Evolutionary conservation across 2,113 vertebrate species (phyloP).

Genomic region (Eurystomus gularis): DNA sequence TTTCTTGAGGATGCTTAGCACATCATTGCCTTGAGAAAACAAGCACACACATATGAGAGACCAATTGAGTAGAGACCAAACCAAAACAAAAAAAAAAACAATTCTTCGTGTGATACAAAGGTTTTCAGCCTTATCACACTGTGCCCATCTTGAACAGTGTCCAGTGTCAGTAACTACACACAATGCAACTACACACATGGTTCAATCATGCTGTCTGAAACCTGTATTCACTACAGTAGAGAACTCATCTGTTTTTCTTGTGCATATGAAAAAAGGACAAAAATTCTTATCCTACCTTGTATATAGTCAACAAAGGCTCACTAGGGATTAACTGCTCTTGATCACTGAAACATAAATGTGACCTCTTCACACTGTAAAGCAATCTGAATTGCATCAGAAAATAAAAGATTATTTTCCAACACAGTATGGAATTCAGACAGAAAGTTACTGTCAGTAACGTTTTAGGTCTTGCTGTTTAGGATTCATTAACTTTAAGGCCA

Average conservation of each 20-base stretch:
- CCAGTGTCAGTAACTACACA: not conserved
- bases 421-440: slow-evolving; percentile 15
- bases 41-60: not conserved
- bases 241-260: not conserved
- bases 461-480: not conserved
- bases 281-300: not conserved
- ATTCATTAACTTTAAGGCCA: slow-evolving; percentile 39
- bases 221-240: not conserved
- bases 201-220: not conserved
- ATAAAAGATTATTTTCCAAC: not conserved
- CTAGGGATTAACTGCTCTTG: not conserved
- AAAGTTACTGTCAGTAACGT: slow-evolving; percentile 7
- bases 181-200: no score
- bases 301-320: not conserved
- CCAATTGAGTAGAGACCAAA: not conserved
- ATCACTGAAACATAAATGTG: not conserved
- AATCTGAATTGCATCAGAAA: not conserved
- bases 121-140: not conserved
- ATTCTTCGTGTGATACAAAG: not conserved
- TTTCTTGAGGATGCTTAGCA: not conserved
- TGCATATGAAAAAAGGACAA: not conserved
- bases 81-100: no score
- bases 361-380: not conserved
- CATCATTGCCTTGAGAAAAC: not conserved
- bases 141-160: not conserved